phyloP scores from a whole-genome alignment of 2,888 invertebrate genomes.

The Drosophila prolongata region DNA sequence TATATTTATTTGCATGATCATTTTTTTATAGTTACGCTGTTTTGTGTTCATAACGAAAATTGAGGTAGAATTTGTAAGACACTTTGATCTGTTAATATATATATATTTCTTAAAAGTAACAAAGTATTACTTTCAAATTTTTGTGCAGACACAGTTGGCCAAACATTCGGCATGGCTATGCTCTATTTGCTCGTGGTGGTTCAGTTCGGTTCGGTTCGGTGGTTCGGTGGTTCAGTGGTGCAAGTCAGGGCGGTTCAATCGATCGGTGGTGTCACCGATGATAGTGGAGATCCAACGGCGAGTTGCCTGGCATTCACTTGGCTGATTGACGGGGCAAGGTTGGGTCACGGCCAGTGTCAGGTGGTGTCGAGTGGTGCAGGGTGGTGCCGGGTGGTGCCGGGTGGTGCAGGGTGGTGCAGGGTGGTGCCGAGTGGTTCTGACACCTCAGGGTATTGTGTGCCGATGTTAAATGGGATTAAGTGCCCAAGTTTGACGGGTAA shows the following conservation, averaged over 20 bases:
- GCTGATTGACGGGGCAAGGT: slow-evolving; percentile 38
- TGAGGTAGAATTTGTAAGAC: neutral
- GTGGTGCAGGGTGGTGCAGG: neutral
- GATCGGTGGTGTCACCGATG: slow-evolving; percentile 17
- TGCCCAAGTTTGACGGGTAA: slow-evolving; percentile 1
- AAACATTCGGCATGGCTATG: slow-evolving; percentile 64
- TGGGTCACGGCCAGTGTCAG: slow-evolving; percentile 26
- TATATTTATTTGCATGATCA: no score
- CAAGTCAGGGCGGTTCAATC: slow-evolving; percentile 12
- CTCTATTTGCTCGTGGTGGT: slow-evolving; percentile 58
- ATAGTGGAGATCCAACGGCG: slow-evolving; percentile 2
- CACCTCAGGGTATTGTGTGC: slow-evolving; percentile 17
- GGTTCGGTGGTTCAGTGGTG: slow-evolving; percentile 22
- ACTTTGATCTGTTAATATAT: slow-evolving; percentile 2
- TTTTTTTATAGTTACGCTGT: no score
- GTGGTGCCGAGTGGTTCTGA: slow-evolving; percentile 4
- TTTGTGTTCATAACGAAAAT: neutral
- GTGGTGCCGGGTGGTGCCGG: slow-evolving; percentile 5
- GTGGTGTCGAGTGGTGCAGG: slow-evolving; percentile 17
- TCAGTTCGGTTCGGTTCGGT: slow-evolving; percentile 2
- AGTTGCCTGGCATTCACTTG: slow-evolving; percentile 23
- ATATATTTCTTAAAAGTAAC: neutral
- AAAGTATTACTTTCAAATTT: slow-evolving; percentile 60
- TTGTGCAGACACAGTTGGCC: slow-evolving; percentile 66
- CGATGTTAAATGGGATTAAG: slow-evolving; percentile 19